These are phyloP conservation scores for Bolinopsis microptera DNA, from an alignment of 37 sponge, comb jelly and placozoan species.

Conservation along the genomic window DNA sequence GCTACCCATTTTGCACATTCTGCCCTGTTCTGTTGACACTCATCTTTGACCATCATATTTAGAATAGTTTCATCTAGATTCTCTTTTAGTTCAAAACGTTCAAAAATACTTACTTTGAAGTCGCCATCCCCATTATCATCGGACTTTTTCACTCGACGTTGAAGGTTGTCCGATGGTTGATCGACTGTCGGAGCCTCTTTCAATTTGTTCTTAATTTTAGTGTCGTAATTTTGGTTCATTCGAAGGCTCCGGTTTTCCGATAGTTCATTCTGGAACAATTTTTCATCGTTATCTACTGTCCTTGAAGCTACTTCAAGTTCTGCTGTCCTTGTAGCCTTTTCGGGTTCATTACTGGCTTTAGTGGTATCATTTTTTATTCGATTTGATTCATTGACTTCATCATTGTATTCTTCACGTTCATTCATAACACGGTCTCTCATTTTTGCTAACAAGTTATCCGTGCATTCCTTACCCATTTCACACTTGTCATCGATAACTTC, in stretches of 20 bases:
- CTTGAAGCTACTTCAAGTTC: too few species aligned
- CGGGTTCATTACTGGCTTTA: too few species aligned
- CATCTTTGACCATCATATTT: background rate
- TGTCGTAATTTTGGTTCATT: too few species aligned
- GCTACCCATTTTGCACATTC: background rate
- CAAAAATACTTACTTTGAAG: background rate
- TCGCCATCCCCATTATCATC: background rate
- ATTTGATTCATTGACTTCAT: background rate
- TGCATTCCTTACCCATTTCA: background rate
- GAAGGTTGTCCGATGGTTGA: too few species aligned
- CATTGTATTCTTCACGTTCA: background rate
- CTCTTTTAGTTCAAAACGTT: background rate
- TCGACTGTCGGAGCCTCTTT: too few species aligned
- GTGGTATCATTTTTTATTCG: too few species aligned
- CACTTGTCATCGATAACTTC: slow-evolving; percentile 5
- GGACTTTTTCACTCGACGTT: too few species aligned
- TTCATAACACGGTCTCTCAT: background rate
- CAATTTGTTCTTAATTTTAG: too few species aligned
- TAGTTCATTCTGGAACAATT: too few species aligned
- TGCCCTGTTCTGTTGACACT: slow-evolving; percentile 57
- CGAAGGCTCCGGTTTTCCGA: too few species aligned
- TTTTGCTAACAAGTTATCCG: background rate
- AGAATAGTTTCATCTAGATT: slow-evolving; percentile 1
- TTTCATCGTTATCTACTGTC: too few species aligned
- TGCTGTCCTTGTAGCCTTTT: too few species aligned